phyloP scores from a whole-genome alignment of 30 jellyfish, hydroid and myxozoan species.

The Aurelia aurita complex sp. Pacific region DNA sequence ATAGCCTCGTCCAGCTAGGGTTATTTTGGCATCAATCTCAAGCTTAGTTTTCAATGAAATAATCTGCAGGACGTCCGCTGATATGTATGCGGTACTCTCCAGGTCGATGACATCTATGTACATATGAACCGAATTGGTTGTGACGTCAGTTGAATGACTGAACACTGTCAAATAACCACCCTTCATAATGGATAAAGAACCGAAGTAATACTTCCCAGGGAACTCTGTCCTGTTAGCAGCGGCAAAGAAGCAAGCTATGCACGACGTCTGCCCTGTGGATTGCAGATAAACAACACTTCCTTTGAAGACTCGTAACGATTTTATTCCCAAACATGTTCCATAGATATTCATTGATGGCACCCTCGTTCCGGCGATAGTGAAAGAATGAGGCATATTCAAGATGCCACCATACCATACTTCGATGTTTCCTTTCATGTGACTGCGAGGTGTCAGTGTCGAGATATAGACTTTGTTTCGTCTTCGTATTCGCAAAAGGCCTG shows the following conservation, averaged over 20 bases:
- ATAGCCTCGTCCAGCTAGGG: conserved; percentile 36
- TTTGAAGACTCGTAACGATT: conserved; percentile 26
- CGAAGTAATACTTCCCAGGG: conserved; percentile 63
- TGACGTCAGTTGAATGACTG: conserved; percentile 46
- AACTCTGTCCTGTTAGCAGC: conserved; percentile 51
- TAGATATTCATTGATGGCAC: conserved; percentile 37
- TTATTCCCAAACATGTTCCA: conserved; percentile 56
- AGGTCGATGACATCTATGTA: conserved; percentile 43
- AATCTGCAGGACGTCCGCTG: conserved; percentile 51
- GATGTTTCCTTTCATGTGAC: conserved; percentile 40
- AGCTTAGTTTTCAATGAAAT: conserved; percentile 37
- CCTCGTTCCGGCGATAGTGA: conserved; percentile 62
- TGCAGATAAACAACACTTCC: conserved; percentile 33
- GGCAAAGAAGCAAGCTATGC: conserved; percentile 58
- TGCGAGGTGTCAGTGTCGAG: conserved; percentile 7
- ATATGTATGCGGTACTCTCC: conserved; percentile 49
- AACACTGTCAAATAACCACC: conserved; percentile 16
- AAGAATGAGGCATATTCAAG: conserved; percentile 43
- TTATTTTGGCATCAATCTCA: conserved; percentile 51
- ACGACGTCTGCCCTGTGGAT: conserved; percentile 65
- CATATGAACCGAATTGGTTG: conserved; percentile 39
- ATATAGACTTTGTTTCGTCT: conserved; percentile 47
- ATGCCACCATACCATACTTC: conserved; percentile 44
- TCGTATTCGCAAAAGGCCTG: conserved; percentile 49
- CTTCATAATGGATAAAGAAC: conserved; percentile 45